Evolutionary conservation across 2,797 vertebrate genomes (phyloP), one percentile per base, ranked within the genome.

Genomic region (Hypotaenidia philippensis): DNA sequence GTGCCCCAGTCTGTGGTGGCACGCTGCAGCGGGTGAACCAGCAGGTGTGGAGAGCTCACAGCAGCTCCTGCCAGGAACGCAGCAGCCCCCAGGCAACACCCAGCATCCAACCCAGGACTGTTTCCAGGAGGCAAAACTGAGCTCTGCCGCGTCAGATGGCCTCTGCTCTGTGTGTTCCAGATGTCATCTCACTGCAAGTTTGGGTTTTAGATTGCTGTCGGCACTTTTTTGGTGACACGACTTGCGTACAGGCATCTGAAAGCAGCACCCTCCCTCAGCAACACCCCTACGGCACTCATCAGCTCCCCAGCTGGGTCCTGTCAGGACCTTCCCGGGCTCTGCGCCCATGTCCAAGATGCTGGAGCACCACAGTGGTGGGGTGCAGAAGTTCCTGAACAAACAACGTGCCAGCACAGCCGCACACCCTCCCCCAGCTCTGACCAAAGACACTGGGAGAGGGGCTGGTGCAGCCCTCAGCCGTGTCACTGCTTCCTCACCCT

Each of bases 11-110:
- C 10, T 21, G 31, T 31, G 31, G 6, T 1, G 40, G 55, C 3
- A 0, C 17, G 41, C 10, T 1, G 2, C 9, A 52, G 68, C 3
- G 3, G 64, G 10, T 1, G 59, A 27, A 14, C 68, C 5, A 34
- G 32, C 40, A 5, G 44, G 12, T 13, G 9, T 13, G 26, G 32
- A 23, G 23, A n/a, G 13, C 19, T 47, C 44, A 19, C n/a, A 69
- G 13, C 27, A n/a, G n/a, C 10, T 31, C 41, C 40, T 2, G 0
- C 32, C 25, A 56, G 31, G 52, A 55, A 3, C 1, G 1, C 47
- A 44, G 57, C 47, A 83, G 83, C 57, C 61, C 57, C 40, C 44
- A 64, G 64, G n/a, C 20, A 78, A 61, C 70, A 59, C 22, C 45
- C 47, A 64, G 34, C 4, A 2, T 29, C 53, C 38, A 40, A 40